A percentile compares a stretch with the other conserved stretches of the same genome.
These are phyloP conservation scores for Drosophila incognita DNA, from an alignment of 2,888 invertebrate species.

Conservation along the genomic window DNA sequence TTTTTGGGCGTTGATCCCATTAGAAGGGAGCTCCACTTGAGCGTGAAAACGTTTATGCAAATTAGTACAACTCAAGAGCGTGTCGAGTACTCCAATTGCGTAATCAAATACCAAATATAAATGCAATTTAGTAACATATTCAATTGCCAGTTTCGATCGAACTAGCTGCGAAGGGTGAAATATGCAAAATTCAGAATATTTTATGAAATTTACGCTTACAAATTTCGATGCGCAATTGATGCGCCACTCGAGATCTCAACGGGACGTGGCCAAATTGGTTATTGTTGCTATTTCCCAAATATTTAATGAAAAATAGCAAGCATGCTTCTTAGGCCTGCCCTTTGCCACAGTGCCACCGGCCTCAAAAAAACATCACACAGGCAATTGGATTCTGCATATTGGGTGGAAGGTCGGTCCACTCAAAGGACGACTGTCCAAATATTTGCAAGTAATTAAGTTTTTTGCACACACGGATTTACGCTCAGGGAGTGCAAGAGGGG, in stretches of 20 bases:
- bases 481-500: neutral
- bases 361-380: neutral
- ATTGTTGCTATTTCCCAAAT: slow-evolving; percentile 29
- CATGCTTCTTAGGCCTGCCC: slow-evolving; percentile 19
- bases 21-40: slow-evolving; percentile 44
- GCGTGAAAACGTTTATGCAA: slow-evolving; percentile 71
- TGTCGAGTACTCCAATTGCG: slow-evolving; percentile 71
- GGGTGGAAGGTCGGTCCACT: slow-evolving; percentile 27
- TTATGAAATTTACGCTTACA: slow-evolving; percentile 65
- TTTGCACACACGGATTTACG: slow-evolving; percentile 39
- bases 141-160: slow-evolving; percentile 18
- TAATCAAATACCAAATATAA: slow-evolving; percentile 59
- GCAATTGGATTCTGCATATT: slow-evolving; percentile 22
- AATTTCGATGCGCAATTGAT: slow-evolving; percentile 79
- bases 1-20: slow-evolving; percentile 12
- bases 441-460: slow-evolving; percentile 72
- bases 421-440: slow-evolving; percentile 51
- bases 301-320: slow-evolving; percentile 38
- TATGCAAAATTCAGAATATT: slow-evolving; percentile 47
- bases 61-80: slow-evolving; percentile 59
- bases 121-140: slow-evolving; percentile 48
- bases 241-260: slow-evolving; percentile 62
- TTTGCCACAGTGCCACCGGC: neutral
- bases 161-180: slow-evolving; percentile 50
- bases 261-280: slow-evolving; percentile 72